phyloP scores from a whole-genome alignment of 2,888 invertebrate species.

The Caenorhabditis sp. region DNA sequence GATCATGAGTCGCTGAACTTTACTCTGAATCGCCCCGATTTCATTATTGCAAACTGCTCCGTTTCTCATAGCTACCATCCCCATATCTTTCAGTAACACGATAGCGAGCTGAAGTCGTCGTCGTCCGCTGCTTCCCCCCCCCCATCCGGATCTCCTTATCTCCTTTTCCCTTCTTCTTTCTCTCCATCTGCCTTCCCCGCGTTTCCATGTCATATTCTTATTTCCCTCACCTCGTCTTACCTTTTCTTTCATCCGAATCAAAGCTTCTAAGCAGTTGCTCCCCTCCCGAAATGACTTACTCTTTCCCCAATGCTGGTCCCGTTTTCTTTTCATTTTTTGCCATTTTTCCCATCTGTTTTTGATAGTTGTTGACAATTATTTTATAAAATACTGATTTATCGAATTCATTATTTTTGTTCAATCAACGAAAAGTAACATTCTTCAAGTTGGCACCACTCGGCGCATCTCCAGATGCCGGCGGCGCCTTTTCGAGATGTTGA shows the following conservation, averaged over 20 bases:
- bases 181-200: constrained; percentile 15
- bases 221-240: constrained; percentile 15
- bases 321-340: constrained; percentile 5
- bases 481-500: constrained; percentile 7
- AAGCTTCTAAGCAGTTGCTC: constrained; percentile 1
- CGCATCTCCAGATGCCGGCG: not conserved
- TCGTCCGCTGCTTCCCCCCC: constrained; percentile 2
- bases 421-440: constrained; percentile 3
- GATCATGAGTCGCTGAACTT: not conserved
- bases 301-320: constrained; percentile 37
- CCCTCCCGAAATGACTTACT: constrained; percentile 37
- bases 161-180: constrained; percentile 18
- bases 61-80: too few species aligned
- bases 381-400: too few species aligned
- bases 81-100: constrained; percentile 41
- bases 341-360: constrained; percentile 1
- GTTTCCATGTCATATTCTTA: constrained; percentile 35
- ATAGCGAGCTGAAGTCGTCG: constrained; percentile 40
- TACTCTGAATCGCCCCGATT: too few species aligned
- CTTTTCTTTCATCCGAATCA: constrained; percentile 11
- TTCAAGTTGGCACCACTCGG: not conserved
- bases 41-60: too few species aligned
- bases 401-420: not conserved
- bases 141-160: constrained; percentile 23
- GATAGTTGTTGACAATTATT: constrained; percentile 41